Percentiles rank a stretch among this genome's conserved stretches.
Conservation (phyloP, 2,797 vertebrate genomes). For the Sebastes oblongus region DNA sequence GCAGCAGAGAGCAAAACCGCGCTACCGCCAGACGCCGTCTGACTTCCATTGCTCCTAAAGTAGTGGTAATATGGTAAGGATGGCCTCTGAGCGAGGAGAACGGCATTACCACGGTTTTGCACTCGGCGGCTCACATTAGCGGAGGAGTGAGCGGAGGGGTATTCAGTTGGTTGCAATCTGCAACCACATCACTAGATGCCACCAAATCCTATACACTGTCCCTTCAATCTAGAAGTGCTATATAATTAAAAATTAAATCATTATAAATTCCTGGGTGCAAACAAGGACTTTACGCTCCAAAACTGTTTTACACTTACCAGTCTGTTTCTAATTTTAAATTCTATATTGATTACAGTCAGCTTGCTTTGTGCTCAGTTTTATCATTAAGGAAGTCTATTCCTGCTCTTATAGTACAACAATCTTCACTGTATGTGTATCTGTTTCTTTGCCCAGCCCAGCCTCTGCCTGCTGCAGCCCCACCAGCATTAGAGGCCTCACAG, state of each 20-base stretch:
- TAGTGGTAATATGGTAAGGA: fast-evolving
- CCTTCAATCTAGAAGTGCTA: background rate
- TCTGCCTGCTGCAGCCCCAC: conserved; percentile 15
- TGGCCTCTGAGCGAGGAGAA: no score
- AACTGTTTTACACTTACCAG: background rate
- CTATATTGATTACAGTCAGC: background rate
- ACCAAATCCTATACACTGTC: no score
- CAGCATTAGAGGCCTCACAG: conserved; percentile 1
- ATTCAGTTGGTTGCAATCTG: no score
- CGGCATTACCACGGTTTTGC: no score
- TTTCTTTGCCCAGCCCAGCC: conserved; percentile 53
- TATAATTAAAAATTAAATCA: background rate
- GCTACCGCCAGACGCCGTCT: no score
- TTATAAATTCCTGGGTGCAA: background rate
- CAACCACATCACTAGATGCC: no score
- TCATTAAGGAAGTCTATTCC: background rate
- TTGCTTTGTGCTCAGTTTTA: background rate
- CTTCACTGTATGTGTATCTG: background rate
- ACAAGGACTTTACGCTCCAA: background rate
- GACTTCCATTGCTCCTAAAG: no score
- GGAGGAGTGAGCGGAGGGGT: no score
- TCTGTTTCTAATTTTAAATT: background rate
- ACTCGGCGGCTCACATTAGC: no score
- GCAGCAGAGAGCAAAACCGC: no score
- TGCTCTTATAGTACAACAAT: background rate